Base-by-base conservation (phyloP, 2,113 vertebrate species). In the Spea bombifrons region DNA sequence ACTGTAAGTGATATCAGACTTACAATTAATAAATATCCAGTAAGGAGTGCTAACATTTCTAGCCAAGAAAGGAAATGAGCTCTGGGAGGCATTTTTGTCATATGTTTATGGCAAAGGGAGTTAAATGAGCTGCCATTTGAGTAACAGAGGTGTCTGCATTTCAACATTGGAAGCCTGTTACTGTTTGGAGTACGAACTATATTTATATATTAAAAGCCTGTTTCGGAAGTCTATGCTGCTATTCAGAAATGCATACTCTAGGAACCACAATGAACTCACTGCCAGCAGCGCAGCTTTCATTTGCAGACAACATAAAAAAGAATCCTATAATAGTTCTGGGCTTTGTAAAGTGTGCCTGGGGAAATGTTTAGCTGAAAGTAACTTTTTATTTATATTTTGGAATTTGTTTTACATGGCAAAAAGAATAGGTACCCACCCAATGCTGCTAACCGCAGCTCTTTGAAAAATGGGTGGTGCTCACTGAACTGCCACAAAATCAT, bases 191-290 rank as follows among this genome's bases (percentile, higher is more conserved):
- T 74, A 74, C 15, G 57, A 53, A 64, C 73, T 6, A 80, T 74
- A 72, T 73, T 73, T 67, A 80, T 73, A 80, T 74, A 80, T 68
- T 61, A 43, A 52, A 68, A 48, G 64, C 45, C 17, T 73, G 61
- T 73, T 80, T 68, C 52, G 78, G 71, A 74, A 68, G 71, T 68
- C 48, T 73, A 67, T 80, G 66, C 71, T 71, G 68, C 78, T 74
- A 17, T 30, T 30, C 30, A 44, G 52, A 45, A 73, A 68, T 61
- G 59, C 67, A 73, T 55, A 61, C 43, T n/a, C 43, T 59, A 5
- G 71, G 45, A 63, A 7, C 47, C n/a, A 15, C 48, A 63, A 53
- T 77, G 12, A 49, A 70, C n/a, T 63, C 3, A 43, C 52, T 5
- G 68, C 50, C 63, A 66, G 48, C 16, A 9, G 30, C 44, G 48